These are phyloP conservation scores for Oncorhynchus gorbuscha DNA, from an alignment of 2,113 vertebrate genomes.

Conservation along the genomic window DNA sequence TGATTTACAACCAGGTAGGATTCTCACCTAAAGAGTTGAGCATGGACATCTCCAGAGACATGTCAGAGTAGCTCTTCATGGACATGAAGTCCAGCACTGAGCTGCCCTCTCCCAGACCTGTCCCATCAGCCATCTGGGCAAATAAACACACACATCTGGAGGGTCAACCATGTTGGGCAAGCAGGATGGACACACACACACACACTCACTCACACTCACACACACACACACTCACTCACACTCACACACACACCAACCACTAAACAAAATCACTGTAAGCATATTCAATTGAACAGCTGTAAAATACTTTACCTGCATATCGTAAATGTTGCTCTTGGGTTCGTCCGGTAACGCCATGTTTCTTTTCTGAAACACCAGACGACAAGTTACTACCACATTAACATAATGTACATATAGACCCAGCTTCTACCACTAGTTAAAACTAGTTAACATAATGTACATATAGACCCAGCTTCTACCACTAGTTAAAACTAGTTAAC, in stretches of 20 bases:
- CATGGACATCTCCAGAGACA: constrained; percentile 91
- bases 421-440: not conserved
- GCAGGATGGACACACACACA: no score
- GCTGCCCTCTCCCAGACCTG: constrained; percentile 74
- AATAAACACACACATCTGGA: constrained; percentile 16
- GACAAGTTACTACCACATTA: no score
- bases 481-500: not conserved
- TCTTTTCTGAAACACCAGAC: constrained; percentile 89
- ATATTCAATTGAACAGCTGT: not conserved
- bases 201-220: no score
- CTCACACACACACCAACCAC: not conserved
- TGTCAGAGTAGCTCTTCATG: constrained; percentile 87
- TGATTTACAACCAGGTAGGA: not conserved
- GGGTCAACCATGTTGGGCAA: not conserved
- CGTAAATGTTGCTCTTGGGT: constrained; percentile 78
- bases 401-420: not conserved
- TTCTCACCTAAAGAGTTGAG: constrained; percentile 86
- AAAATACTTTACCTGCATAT: constrained; percentile 68
- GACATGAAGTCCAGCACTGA: constrained; percentile 91
- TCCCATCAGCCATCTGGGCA: constrained; percentile 78
- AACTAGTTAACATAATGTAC: not conserved
- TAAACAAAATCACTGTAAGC: not conserved
- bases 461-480: no score
- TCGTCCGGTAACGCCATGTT: constrained; percentile 84
- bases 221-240: no score